A percentile compares a stretch with the other conserved stretches of the same genome.
Evolutionary conservation across 2,113 vertebrate genomes (phyloP).

Genomic region (Cyprinodon brontotheroides): DNA sequence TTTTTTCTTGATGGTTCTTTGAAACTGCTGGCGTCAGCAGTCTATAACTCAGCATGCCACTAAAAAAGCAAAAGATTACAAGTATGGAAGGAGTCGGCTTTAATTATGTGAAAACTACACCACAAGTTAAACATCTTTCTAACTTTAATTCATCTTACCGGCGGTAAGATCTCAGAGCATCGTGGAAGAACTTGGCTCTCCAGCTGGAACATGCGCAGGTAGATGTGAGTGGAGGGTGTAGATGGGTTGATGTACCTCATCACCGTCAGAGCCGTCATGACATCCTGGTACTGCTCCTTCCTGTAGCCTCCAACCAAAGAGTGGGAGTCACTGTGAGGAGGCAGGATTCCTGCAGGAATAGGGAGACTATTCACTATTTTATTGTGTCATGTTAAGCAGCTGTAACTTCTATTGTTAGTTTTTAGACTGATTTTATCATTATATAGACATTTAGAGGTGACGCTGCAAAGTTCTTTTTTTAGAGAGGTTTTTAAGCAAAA

Average conservation of each 20-base stretch:
- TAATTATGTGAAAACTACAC: neutral
- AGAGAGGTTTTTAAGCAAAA: no score
- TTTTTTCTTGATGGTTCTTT: neutral
- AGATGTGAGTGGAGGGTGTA: slow-evolving; percentile 86
- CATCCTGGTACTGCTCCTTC: slow-evolving; percentile 88
- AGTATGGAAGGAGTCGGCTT: neutral
- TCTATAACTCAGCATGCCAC: neutral
- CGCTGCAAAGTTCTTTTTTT: no score
- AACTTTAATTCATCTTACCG: slow-evolving; percentile 75
- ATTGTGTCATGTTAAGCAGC: neutral
- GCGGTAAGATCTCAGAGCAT: slow-evolving; percentile 77
- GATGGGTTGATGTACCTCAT: slow-evolving; percentile 84
- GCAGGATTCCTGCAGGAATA: slow-evolving; percentile 85
- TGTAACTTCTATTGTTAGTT: neutral
- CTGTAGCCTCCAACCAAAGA: slow-evolving; percentile 86
- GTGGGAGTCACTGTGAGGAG: slow-evolving; percentile 92
- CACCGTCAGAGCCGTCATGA: slow-evolving; percentile 86
- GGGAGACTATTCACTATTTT: neutral
- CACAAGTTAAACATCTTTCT: neutral
- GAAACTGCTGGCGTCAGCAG: neutral
- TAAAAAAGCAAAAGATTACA: neutral
- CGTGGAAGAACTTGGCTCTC: slow-evolving; percentile 89
- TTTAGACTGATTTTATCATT: neutral
- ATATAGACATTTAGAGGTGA: no score
- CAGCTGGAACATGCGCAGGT: slow-evolving; percentile 91